Evolutionary conservation across 1,140 invertebrate species (phyloP), one percentile per base, ranked within the genome.

Genomic region (Ceratitis capitata): DNA sequence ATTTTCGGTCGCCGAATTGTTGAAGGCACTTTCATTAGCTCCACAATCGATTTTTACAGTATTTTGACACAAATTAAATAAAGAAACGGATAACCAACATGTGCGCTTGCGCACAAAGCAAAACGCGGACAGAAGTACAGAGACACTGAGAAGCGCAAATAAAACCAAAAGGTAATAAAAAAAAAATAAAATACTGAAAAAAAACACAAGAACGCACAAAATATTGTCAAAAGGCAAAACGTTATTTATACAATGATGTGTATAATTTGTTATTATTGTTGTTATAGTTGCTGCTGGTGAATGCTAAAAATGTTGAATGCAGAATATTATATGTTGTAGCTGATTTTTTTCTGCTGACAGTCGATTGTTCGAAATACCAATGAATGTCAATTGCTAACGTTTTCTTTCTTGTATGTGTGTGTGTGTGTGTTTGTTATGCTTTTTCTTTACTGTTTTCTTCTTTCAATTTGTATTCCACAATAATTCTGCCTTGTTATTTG

Each of bases 31-130:
- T 78, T 39, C 12, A 26, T 7, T 78, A 32, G 39, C 9, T 39
- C 42, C 19, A 78, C 69, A 78, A 23, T 45, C 35, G 69, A 35
- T 78, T n/a, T 78, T 78, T 78, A 78, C 69, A 42, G 69, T 78
- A 78, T 78, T 78, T 78, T 45, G 69, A 78, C 69, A 78, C 45
- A 45, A 78, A 78, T 78, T 78, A 78, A 78, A 32, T 74, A 39
- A 74, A 74, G 64, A 42, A 74, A 39, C 64, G 35, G 39, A 35
- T 78, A 78, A 42, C 58, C 19, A 56, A 16, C 12, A 32, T 12
- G 58, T 23, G 29, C 58, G 61, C 61, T 19, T 69, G 61, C 61
- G 32, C 32, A 78, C n/a, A 78, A 78, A 47, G 3, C 35, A 78
- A 39, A 42, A 78, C n/a, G 26, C 10, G 69, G 12, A 42, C 7